Evolutionary conservation across 2,113 vertebrate genomes (phyloP).

Genomic region (Tapirus terrestris): DNA sequence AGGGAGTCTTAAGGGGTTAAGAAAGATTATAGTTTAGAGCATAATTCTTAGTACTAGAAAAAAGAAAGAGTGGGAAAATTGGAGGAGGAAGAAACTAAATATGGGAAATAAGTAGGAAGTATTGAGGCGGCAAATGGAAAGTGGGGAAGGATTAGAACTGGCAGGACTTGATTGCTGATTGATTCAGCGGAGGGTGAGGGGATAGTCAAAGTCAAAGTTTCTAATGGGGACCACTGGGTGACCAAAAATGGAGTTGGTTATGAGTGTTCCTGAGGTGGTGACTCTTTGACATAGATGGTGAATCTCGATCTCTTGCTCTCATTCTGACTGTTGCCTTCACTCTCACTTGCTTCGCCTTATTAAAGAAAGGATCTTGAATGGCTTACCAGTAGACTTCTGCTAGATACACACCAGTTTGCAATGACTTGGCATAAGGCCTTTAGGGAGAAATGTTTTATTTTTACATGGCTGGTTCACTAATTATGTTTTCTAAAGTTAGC

Average conservation of each 20-base stretch:
- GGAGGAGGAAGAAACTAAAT: not conserved
- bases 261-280: not conserved
- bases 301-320: not conserved
- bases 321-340: not conserved
- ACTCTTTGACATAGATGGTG: not conserved
- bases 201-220: not conserved
- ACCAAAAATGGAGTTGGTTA: not conserved
- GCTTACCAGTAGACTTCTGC: not conserved
- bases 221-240: not conserved
- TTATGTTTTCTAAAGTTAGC: constrained; percentile 21
- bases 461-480: constrained; percentile 10
- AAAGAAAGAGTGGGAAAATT: not conserved
- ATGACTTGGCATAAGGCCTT: not conserved
- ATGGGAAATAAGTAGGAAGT: not conserved
- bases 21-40: not conserved
- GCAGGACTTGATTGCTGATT: not conserved
- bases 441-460: not conserved
- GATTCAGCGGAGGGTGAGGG: not conserved
- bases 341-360: not conserved
- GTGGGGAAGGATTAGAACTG: not conserved
- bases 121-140: not conserved
- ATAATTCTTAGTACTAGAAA: not conserved
- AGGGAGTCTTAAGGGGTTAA: not conserved
- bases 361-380: not conserved
- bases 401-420: not conserved